A percentile compares a stretch with the other conserved stretches of the same genome.
phyloP scores from a whole-genome alignment of 2,888 invertebrate species.

The Sussaba pulchella region DNA sequence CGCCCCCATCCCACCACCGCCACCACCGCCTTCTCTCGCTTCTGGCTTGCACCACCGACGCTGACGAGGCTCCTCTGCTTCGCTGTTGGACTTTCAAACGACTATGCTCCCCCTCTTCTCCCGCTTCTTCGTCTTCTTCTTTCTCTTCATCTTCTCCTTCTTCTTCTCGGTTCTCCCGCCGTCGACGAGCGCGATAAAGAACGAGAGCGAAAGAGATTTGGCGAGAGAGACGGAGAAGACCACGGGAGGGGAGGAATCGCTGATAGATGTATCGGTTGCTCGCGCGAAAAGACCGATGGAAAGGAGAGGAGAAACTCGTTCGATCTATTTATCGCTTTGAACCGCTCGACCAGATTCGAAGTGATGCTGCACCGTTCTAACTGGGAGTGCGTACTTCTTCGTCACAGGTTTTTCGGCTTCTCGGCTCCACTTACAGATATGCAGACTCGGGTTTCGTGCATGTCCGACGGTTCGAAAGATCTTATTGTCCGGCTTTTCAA shows the following conservation, averaged over 20 bases:
- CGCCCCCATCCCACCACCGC: conserved; percentile 81
- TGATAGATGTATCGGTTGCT: conserved; percentile 24
- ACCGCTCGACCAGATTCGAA: not conserved
- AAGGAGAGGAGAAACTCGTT: conserved; percentile 56
- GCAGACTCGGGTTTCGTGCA: no score
- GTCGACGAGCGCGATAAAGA: conserved; percentile 61
- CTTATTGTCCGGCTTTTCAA: no score
- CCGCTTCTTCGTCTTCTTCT: conserved; percentile 31
- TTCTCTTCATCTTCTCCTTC: conserved; percentile 49
- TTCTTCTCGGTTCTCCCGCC: conserved; percentile 47
- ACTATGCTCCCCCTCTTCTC: conserved; percentile 49
- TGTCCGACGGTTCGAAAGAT: no score
- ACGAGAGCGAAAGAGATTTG: conserved; percentile 61
- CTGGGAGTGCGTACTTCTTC: no score
- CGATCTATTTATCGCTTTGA: conserved; percentile 61
- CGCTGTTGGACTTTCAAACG: conserved; percentile 62
- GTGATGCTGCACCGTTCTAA: no score
- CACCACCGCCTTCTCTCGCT: conserved; percentile 57
- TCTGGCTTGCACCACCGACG: conserved; percentile 17
- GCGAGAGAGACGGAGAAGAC: conserved; percentile 43
- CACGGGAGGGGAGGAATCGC: conserved; percentile 33
- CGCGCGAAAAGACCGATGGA: conserved; percentile 39
- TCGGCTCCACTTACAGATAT: no score
- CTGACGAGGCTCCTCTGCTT: conserved; percentile 32
- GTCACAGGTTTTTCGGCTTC: no score